Evolutionary conservation across 2,888 invertebrate genomes (phyloP), one percentile per base, ranked within the genome.

Genomic region (Matsumyia berberina): DNA sequence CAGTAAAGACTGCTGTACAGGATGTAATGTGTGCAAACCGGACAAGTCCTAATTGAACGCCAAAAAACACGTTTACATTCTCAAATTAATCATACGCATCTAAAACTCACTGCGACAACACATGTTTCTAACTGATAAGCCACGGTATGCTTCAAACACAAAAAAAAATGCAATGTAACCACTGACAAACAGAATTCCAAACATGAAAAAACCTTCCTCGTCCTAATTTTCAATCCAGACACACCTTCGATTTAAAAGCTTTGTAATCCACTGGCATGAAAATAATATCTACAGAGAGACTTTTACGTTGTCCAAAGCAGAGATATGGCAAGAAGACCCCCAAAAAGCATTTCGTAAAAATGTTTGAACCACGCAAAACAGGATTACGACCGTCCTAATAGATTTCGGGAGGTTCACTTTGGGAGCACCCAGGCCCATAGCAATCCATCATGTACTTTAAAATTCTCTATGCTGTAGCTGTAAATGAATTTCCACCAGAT

Each of bases 401-500:
- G 5, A 29, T 8, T 9, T 35, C 24, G 4, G 24, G 37, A 37
- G 19, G 46, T 33, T 15, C 4, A 2, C 19, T 24, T 69, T 46
- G 15, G 53, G 0, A 8, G 35, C 15, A 0, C 5, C 19, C 17
- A 37, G 49, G n/a, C 49, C 39, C 39, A 24, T 42, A 12, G 42
- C 67, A 67, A 67, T 67, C 55, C 67, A 67, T 67, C 67, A 67
- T 53, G n/a, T n/a, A 67, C 55, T 69, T 11, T 8, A 12, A n/a
- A 46, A 69, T 69, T 69, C 69, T 57, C 55, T 69, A 19, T 69
- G 57, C 24, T 24, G 55, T 37, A 33, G 55, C 11, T 31, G 44
- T 57, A 44, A 69, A 69, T 57, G 44, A 57, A 69, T 69, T 69
- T 69, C 69, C 33, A 57, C 55, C 55, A 69, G 69, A 69, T 69